Base-by-base conservation (phyloP, 2,888 invertebrate genomes). In the Trisateles emortualis region DNA sequence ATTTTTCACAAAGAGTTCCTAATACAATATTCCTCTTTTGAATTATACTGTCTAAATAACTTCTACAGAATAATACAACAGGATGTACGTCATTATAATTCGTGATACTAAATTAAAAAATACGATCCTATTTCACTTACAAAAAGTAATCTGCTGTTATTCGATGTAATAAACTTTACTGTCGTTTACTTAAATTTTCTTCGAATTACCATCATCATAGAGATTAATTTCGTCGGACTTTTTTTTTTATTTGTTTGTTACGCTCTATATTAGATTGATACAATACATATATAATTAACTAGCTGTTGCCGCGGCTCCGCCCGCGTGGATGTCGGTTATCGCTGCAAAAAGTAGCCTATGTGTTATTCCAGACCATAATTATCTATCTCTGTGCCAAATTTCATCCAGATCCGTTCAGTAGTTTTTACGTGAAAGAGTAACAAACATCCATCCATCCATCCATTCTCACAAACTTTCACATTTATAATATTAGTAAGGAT, bases 91-190 rank as follows among this genome's bases (percentile, higher is more conserved):
- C 32, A 48, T n/a, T n/a, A n/a, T 48, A 32, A 48, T 35, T 35
- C 33, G 38, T 29, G 29, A 10, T 32, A 38, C 16, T 38, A 26
- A 38, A 46, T 44, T 1, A 33, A 24, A 40, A 40, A 29, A n/a
- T 47, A 33, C 48, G 48, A 48, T 16, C 40, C 17, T 24, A 48
- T 48, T 48, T 47, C 32, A 39, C n/a, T 40, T 48, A 33, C 16
- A 16, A 48, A 40, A 48, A 33, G 19, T 29, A 39, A 47, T 32
- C 32, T 22, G 14, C 22, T 30, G 38, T 32, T 32, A 39, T 39
- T 47, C 3, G 39, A 47, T 22, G 47, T 30, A 17, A 42, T 38
- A 47, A 22, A 39, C 19, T 39, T 38, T 46, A 38, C 29, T 13
- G 17, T 17, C 16, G 16, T 30, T 30, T 41, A 5, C 26, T 26